A percentile compares a stretch with the other conserved stretches of the same genome.
Evolutionary conservation across 2,113 vertebrate genomes (phyloP).

Genomic region (Setophaga kirtlandii): DNA sequence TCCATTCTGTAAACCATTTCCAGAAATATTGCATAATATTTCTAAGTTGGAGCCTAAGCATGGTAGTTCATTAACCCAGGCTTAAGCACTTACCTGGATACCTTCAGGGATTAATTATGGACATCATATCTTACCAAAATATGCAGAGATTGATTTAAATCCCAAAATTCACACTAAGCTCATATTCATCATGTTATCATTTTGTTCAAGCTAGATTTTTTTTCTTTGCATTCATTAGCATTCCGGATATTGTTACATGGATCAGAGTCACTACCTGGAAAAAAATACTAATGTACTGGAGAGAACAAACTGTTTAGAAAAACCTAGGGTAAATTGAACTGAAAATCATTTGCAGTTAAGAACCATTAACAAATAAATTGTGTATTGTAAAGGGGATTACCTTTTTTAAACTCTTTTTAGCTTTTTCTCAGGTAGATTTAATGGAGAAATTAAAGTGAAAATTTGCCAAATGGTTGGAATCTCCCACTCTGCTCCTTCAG

Average conservation of each 20-base stretch:
- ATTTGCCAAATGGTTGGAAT: background rate
- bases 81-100: slow-evolving; percentile 32
- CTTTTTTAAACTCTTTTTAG: background rate
- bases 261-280: background rate
- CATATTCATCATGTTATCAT: background rate
- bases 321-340: background rate
- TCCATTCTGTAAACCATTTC: background rate
- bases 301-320: background rate
- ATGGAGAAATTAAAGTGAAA: background rate
- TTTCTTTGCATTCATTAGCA: background rate
- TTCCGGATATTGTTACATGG: background rate
- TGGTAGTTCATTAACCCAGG: background rate
- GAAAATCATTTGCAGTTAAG: background rate
- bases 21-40: background rate
- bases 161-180: background rate
- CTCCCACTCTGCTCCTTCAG: background rate
- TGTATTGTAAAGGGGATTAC: background rate
- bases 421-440: background rate
- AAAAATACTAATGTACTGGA: background rate
- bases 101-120: slow-evolving; percentile 57
- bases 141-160: slow-evolving; percentile 55
- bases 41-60: background rate
- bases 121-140: slow-evolving; percentile 24
- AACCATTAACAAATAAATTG: background rate
- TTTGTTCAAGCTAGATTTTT: background rate